phyloP scores from a whole-genome alignment of 2,888 invertebrate genomes.

The Apamea crenata region DNA sequence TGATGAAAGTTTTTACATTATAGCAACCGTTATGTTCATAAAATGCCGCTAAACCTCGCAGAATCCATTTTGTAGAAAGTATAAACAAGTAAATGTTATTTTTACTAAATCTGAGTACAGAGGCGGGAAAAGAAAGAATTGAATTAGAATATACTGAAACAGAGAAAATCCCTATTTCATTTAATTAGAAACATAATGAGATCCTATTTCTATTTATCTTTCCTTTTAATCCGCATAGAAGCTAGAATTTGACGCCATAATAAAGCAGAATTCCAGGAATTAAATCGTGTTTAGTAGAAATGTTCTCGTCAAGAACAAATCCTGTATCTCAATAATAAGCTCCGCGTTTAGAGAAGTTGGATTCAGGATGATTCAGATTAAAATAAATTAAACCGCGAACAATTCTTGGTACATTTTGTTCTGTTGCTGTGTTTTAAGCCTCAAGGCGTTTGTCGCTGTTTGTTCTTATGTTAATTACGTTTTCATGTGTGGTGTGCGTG shows the following conservation, averaged over 20 bases:
- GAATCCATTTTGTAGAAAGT: not conserved
- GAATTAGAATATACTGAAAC: not conserved
- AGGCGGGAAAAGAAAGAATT: not conserved
- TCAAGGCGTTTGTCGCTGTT: slow-evolving; percentile 43
- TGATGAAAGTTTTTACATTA: not conserved
- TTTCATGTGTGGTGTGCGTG: slow-evolving; percentile 30
- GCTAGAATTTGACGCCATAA: slow-evolving; percentile 46
- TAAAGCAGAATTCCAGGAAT: slow-evolving; percentile 42
- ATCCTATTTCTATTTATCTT: slow-evolving; percentile 29
- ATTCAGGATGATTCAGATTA: slow-evolving; percentile 62
- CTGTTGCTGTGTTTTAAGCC: slow-evolving; percentile 45
- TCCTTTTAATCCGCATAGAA: slow-evolving; percentile 38
- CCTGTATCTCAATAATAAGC: slow-evolving; percentile 59
- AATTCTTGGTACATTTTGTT: slow-evolving; percentile 54
- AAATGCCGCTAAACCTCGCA: not conserved
- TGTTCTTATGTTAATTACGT: slow-evolving; percentile 33
- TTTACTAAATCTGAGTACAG: not conserved
- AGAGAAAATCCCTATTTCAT: not conserved
- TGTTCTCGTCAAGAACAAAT: slow-evolving; percentile 53
- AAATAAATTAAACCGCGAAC: slow-evolving; percentile 62
- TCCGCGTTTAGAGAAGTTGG: slow-evolving; percentile 49
- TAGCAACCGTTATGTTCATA: not conserved
- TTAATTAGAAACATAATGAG: slow-evolving; percentile 21
- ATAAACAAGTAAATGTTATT: not conserved
- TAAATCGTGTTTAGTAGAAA: slow-evolving; percentile 44